phyloP scores from a whole-genome alignment of 2,113 vertebrate genomes.

The Muntiacus reevesi region DNA sequence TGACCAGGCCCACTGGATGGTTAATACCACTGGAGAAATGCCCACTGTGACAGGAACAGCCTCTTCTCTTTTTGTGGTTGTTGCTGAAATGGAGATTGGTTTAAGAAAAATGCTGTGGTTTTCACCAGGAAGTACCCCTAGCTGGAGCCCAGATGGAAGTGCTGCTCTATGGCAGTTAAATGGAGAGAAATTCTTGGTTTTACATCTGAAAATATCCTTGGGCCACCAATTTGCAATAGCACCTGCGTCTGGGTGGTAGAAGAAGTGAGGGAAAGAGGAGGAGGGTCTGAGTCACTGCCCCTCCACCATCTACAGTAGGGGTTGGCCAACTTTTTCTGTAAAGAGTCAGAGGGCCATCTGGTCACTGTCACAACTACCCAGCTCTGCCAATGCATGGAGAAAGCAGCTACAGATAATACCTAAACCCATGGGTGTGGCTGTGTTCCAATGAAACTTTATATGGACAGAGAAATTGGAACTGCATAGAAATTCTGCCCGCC shows the following conservation, averaged over 20 bases:
- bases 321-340: neutral
- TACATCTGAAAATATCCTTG: neutral
- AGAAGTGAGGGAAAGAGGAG: neutral
- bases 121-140: slow-evolving; percentile 57
- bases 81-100: slow-evolving; percentile 40
- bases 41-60: slow-evolving; percentile 43
- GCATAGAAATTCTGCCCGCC: neutral
- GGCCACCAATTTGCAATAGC: neutral
- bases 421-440: neutral
- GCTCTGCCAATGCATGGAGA: neutral
- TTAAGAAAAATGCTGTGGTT: slow-evolving; percentile 61
- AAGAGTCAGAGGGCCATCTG: neutral
- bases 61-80: slow-evolving; percentile 64
- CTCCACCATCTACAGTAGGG: neutral
- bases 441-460: neutral
- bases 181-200: neutral
- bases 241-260: neutral
- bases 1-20: neutral
- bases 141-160: neutral
- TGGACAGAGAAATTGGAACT: neutral
- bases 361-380: neutral
- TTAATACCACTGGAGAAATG: neutral
- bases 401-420: neutral
- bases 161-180: neutral
- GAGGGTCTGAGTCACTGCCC: neutral